phyloP scores from a whole-genome alignment of 1,140 invertebrate genomes.

The Megalonaias nervosa region DNA sequence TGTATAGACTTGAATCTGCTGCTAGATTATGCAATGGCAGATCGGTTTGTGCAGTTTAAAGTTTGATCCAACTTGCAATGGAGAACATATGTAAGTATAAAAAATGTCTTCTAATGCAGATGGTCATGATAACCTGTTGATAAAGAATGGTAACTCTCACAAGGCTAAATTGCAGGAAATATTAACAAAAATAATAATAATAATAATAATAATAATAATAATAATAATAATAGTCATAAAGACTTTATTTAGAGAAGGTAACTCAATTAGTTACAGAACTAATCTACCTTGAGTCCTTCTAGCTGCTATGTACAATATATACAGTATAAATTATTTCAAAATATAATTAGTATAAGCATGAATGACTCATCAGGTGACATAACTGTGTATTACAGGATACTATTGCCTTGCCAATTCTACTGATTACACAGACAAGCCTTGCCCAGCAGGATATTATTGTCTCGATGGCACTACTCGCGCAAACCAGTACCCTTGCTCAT shows the following conservation, averaged over 20 bases:
- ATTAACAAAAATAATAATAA: too few relatives aligned
- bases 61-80: too few relatives aligned
- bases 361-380: neutral
- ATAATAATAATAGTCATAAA: too few relatives aligned
- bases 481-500: conserved; percentile 51
- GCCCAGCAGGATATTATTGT: conserved; percentile 65
- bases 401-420: conserved; percentile 64
- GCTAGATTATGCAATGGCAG: too few relatives aligned
- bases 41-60: too few relatives aligned
- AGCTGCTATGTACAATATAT: neutral
- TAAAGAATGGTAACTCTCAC: neutral
- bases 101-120: too few relatives aligned
- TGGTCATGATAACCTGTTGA: too few relatives aligned
- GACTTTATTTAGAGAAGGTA: too few relatives aligned
- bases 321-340: neutral
- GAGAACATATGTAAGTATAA: too few relatives aligned
- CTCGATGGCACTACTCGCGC: conserved; percentile 50
- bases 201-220: too few relatives aligned
- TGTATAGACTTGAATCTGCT: too few relatives aligned
- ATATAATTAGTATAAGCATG: neutral
- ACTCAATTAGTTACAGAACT: neutral
- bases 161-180: neutral
- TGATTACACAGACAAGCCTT: conserved; percentile 57
- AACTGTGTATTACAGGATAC: conserved; percentile 50
- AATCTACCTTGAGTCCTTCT: neutral